Evolutionary conservation across 2,797 vertebrate genomes (phyloP).

Genomic region (Acanthiza pusilla): DNA sequence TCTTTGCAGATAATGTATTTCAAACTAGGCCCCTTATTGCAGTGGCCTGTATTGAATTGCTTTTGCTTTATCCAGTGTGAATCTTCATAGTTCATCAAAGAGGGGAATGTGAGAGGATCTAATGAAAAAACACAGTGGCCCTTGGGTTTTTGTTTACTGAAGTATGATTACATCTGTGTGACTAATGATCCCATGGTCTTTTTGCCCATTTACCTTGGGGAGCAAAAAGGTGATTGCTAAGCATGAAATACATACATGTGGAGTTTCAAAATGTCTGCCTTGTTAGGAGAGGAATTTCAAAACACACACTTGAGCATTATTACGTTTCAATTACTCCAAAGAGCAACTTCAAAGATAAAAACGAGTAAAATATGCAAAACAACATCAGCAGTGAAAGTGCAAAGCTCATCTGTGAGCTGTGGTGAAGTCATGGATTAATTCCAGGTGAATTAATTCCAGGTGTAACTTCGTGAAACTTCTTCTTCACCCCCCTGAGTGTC

Average conservation of each 20-base stretch:
- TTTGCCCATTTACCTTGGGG: background rate
- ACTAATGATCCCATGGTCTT: background rate
- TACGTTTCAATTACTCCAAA: background rate
- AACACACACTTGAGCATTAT: background rate
- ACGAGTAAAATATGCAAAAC: background rate
- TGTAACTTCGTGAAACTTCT: background rate
- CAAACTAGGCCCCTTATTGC: background rate
- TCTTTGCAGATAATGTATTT: slow-evolving; percentile 52
- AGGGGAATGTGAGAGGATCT: background rate
- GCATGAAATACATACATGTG: background rate
- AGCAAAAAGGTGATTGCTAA: background rate
- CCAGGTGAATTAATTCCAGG: background rate
- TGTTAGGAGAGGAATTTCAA: background rate
- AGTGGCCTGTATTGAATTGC: slow-evolving; percentile 12
- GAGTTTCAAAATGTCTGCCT: background rate
- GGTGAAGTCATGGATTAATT: background rate
- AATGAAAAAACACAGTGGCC: background rate
- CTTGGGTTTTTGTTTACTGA: slow-evolving; percentile 15
- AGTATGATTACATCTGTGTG: background rate
- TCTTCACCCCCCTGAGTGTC: background rate
- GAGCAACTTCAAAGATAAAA: background rate
- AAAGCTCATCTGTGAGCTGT: background rate
- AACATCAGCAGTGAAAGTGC: background rate
- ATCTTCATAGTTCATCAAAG: slow-evolving; percentile 46
- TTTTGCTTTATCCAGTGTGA: slow-evolving; percentile 51